Base-by-base conservation (phyloP, 2,113 vertebrate genomes). In the Tragelaphus scriptus region DNA sequence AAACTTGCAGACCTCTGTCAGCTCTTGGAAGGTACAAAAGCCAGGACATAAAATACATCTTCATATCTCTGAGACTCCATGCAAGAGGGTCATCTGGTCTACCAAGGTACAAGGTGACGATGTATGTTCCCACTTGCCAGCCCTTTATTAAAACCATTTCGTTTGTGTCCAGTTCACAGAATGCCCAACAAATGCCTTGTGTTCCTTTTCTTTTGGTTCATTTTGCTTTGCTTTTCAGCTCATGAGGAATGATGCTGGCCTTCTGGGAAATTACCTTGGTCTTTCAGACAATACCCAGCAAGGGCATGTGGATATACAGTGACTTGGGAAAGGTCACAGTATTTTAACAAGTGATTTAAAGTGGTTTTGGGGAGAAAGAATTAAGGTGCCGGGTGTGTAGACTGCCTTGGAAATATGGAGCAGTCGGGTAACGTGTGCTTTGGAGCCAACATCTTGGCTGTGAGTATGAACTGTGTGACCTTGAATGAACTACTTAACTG, bases 231-330 rank as follows among this genome's bases (percentile, higher is more conserved):
- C 58, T 88, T 90, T 94, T 25, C 40, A 87, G 30, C 68, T 61
- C 13, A 13, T 58, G 88, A 91, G 63, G 63, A 95, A 85, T 85
- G 51, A 90, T 86, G 23, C 49, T 85, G 47, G 94, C 55, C 59
- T 84, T 85, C 65, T 90, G 90, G 95, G 75, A 95, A 98, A 95
- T 77, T 86, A 44, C 85, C 25, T n/a, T 86, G 55, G 49, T 90
- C 23, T 95, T 59, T 85, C 59, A 90, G 94, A 79, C 21, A 59
- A 21, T 75, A 15, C 7, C 13, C 7, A 7, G 40, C 56, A 61
- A 49, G 61, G 81, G 25, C 32, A n/a, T 55, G 28, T 56, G n/a
- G 77, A 21, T 36, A 56, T 59, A 44, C 28, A 87, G 19, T 2
- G n/a, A 91, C 59, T 40, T 49, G 65, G 82, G 65, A 80, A 90